Conservation (phyloP, 2,113 vertebrate genomes). For the Chaetodon trifascialis region DNA sequence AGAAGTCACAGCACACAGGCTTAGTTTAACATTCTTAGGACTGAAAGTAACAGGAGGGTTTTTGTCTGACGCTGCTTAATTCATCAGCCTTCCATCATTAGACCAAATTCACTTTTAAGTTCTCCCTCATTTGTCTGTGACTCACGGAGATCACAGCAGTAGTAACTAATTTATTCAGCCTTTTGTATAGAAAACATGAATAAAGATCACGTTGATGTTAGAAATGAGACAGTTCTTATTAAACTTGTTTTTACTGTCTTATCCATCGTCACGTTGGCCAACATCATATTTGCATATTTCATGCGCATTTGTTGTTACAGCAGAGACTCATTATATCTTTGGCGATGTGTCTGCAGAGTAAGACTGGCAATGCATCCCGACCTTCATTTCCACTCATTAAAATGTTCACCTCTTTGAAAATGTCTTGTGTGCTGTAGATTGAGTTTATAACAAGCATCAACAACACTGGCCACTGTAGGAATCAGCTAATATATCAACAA, state of each 20-base stretch:
- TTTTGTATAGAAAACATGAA: constrained; percentile 33
- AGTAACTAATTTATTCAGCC: constrained; percentile 44
- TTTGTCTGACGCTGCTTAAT: constrained; percentile 20
- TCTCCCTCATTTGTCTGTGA: constrained; percentile 16
- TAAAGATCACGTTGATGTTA: constrained; percentile 44
- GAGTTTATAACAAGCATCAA: not conserved
- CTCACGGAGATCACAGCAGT: constrained; percentile 20
- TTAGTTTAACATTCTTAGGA: not conserved
- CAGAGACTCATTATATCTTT: constrained; percentile 19
- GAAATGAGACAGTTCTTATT: constrained; percentile 34
- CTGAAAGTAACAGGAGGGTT: constrained; percentile 10
- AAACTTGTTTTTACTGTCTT: constrained; percentile 25
- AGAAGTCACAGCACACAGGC: constrained; percentile 1
- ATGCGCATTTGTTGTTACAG: constrained; percentile 25
- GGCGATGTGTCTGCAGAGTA: not conserved
- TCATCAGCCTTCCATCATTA: constrained; percentile 27
- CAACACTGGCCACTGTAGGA: not conserved
- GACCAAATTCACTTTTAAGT: constrained; percentile 29
- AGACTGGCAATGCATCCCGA: not conserved
- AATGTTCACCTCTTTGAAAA: not conserved
- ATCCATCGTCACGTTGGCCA: not conserved
- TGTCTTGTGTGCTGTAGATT: not conserved
- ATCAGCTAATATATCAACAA: not conserved
- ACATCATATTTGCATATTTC: constrained; percentile 35
- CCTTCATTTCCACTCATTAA: not conserved